Base-by-base conservation (phyloP, 1,140 invertebrate species). In the Drosophila ogumai region DNA sequence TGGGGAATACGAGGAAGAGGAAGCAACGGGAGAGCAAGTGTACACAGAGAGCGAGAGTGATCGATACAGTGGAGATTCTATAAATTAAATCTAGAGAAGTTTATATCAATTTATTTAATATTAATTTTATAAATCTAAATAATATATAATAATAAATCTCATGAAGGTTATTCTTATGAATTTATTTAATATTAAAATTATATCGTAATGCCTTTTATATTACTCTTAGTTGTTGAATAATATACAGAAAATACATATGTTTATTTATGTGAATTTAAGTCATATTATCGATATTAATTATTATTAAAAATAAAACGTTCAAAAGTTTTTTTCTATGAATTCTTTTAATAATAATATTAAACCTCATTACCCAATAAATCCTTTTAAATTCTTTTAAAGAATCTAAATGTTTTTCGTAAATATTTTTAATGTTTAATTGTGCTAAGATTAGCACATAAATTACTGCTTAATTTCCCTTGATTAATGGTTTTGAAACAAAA, bases 21-120 rank as follows among this genome's bases (percentile, higher is more conserved):
- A 44, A 69, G 47, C 31, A 44, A 17, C 17, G 36, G 73, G 74
- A 44, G 55, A 59, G 55, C 41, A 54, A 59, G 54, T 38, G 63
- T 31, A 36, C 47, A 68, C 63, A 47, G 74, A 77, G 74, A 77
- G 73, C 63, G 74, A 77, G 74, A 77, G 74, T 77, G 74, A 77
- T 77, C 36, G 55, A 50, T 31, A 59, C 74, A 76, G 63, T 68
- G 9, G 13, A 32, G 7, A 15, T 32, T 67, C 61, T 3, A 3
- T 66, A 52, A 66, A 2, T 9, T 0, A 31, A 28, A 65, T 22
- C 5, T 10, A 6, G 0, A 13, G 10, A 9, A 15, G 7, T 3
- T 31, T 25, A 7, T 19, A 7, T 50, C 0, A 52, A 17, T 19
- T 4, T 52, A 2, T 0, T 13, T 19, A 6, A 12, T 28, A 32